Evolutionary conservation across 2,888 invertebrate species (phyloP).

Genomic region (Dendrolimus pini): DNA sequence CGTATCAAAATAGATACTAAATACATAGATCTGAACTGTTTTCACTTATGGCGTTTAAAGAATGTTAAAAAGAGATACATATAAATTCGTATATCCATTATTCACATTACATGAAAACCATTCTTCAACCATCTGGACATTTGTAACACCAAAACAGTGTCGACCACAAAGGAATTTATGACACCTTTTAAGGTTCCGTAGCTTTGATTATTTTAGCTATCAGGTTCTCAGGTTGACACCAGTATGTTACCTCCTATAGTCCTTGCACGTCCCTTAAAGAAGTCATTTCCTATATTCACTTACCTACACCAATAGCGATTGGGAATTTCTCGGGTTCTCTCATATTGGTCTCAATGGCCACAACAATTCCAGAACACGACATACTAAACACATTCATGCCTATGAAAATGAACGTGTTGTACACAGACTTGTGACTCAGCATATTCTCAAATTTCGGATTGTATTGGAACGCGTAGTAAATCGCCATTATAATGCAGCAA

Average conservation of each 20-base stretch:
- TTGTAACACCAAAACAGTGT: too few relatives aligned
- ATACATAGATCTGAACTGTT: neutral
- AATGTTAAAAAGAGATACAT: too few relatives aligned
- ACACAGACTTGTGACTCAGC: conserved; percentile 8
- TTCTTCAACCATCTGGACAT: too few relatives aligned
- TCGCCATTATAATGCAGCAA: conserved; percentile 27
- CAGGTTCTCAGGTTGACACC: too few relatives aligned
- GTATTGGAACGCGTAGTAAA: conserved; percentile 29
- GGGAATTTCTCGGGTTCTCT: conserved; percentile 34
- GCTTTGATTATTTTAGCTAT: too few relatives aligned
- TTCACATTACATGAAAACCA: neutral
- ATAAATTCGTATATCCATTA: too few relatives aligned
- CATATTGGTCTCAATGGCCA: conserved; percentile 56
- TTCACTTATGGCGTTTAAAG: too few relatives aligned
- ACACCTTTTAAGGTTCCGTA: too few relatives aligned
- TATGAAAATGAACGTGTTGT: conserved; percentile 42
- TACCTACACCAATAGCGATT: conserved; percentile 29
- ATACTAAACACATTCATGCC: conserved; percentile 76
- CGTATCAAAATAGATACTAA: too few relatives aligned
- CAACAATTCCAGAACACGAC: conserved; percentile 55
- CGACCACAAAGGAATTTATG: too few relatives aligned
- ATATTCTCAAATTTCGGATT: conserved; percentile 35
- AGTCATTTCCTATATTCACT: conserved; percentile 7
- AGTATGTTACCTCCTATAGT: too few relatives aligned
- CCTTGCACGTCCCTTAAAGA: too few relatives aligned